These are phyloP conservation scores for Enteromius thamalakanensis DNA, from an alignment of 2,797 vertebrate genomes.

Conservation along the genomic window DNA sequence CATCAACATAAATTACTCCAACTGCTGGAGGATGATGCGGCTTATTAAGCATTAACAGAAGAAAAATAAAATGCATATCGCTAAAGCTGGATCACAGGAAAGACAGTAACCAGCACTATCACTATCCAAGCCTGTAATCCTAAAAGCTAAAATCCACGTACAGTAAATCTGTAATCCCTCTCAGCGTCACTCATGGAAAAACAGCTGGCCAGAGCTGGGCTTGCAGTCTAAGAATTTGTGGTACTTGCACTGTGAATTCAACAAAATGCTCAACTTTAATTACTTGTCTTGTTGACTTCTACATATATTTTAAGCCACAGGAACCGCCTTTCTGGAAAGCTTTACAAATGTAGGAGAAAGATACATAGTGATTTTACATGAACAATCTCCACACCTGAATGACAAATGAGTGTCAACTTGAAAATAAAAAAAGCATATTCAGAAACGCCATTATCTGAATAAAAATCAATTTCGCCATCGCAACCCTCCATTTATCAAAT, in stretches of 20 bases:
- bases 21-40: not conserved
- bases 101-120: slow-evolving; percentile 81
- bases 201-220: slow-evolving; percentile 73
- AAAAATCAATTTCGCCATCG: slow-evolving; percentile 9
- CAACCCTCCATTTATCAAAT: not conserved
- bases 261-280: not conserved
- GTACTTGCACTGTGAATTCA: not conserved
- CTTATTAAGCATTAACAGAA: slow-evolving; percentile 47
- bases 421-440: not conserved
- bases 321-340: not conserved
- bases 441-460: slow-evolving; percentile 10
- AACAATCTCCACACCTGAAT: not conserved
- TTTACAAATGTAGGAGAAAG: not conserved
- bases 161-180: slow-evolving; percentile 93
- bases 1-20: slow-evolving; percentile 10
- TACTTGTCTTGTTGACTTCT: not conserved
- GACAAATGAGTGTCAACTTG: not conserved
- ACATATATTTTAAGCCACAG: not conserved
- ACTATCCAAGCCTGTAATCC: slow-evolving; percentile 90
- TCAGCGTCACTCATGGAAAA: slow-evolving; percentile 75
- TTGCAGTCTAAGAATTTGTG: slow-evolving; percentile 68
- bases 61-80: slow-evolving; percentile 66
- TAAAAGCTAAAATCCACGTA: slow-evolving; percentile 87
- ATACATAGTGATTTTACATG: not conserved
- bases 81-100: slow-evolving; percentile 77